Base-by-base conservation (phyloP, 1,140 invertebrate genomes). In the Pinna nobilis region DNA sequence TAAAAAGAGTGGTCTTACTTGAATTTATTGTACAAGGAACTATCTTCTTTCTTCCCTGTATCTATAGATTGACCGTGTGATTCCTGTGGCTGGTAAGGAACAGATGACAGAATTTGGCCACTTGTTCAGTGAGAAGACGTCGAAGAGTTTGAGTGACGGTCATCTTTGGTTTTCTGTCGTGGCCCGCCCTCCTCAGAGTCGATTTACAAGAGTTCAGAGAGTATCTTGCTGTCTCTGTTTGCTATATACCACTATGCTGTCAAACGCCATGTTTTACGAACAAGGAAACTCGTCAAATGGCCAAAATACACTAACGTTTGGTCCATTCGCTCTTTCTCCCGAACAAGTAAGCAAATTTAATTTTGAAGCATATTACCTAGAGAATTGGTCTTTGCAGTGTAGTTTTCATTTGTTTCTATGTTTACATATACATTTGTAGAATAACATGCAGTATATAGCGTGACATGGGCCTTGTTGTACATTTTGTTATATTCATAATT, bases 111-210 rank as follows among this genome's bases (percentile, higher is more conserved):
- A 91, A 65, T 91, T 91, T 64, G 79, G 82, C 23, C 90, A 91
- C 78, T 77, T 91, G 55, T 91, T 92, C 80, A 76, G 87, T 5
- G 86, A 89, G 57, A 87, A 84, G 20, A 86, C 88, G 0, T 83
- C 86, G 33, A 89, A 90, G 73, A 90, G 90, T 61, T 81, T 92
- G 0, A 85, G 87, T 18, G 91, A 92, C 79, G 91, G 91, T 35
- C 91, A 92, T 81, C 80, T 92, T 9, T 92, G 91, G 91, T 91
- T 92, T 76, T 91, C 91, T 11, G 88, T 92, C 5, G 89, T 92
- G 75, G 85, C 90, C 35, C 78, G 91, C 35, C 91, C 91, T 15
- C 88, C 90, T 4, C 82, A 89, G 47, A 91, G 90, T 50, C 80
- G 91, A 32, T 92, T 92, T 74, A 91, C 90, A 2, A 78, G 84